Conservation (phyloP, 2,113 vertebrate genomes). For the Actinemys pallida region DNA sequence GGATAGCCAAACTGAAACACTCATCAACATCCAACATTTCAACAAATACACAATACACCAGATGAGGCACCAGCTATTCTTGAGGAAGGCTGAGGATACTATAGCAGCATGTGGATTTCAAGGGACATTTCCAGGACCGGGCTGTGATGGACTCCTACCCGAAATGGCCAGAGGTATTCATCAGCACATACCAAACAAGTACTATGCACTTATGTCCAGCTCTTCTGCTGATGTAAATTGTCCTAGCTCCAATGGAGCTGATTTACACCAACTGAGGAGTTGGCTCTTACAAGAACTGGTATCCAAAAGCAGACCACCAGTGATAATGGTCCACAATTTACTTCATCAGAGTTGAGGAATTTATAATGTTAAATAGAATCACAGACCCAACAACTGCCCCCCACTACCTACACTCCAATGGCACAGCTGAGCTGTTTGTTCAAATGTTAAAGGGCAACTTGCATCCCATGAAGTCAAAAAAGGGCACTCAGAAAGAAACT, state of each 20-base stretch:
- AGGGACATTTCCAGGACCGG: neutral
- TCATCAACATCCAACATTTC: neutral
- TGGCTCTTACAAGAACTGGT: neutral
- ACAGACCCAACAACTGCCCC: neutral
- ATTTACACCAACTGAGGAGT: neutral
- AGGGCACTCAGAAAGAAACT: neutral
- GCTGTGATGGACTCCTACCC: fast-evolving
- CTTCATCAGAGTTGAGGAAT: neutral
- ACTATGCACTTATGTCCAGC: neutral
- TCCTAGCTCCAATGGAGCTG: neutral
- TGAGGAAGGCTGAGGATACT: neutral
- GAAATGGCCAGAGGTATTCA: neutral
- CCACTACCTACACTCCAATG: neutral
- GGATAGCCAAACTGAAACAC: neutral
- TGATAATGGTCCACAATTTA: neutral
- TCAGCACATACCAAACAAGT: neutral
- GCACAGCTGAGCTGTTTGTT: neutral
- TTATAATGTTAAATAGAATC: neutral
- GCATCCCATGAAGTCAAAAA: neutral
- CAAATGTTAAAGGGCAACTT: neutral
- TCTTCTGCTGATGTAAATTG: no score
- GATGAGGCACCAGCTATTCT: neutral
- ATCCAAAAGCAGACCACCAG: neutral
- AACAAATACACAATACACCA: fast-evolving
- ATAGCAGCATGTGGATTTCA: neutral